Conservation (phyloP, 1,140 invertebrate genomes). For the Drosophila setifemur region DNA sequence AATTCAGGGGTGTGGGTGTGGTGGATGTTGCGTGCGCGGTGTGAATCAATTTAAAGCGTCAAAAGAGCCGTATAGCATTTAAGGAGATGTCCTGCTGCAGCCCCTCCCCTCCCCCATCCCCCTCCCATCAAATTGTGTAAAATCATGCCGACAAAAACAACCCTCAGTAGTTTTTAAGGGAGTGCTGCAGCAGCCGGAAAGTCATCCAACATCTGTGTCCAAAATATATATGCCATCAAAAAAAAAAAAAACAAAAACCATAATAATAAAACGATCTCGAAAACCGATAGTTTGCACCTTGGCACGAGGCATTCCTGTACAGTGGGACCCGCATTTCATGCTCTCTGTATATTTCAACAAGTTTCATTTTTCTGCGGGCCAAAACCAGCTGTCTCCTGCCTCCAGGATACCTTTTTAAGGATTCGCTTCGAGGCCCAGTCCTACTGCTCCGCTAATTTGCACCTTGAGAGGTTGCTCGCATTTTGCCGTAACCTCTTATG, state of each 20-base stretch:
- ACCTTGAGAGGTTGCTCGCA: conserved; percentile 54
- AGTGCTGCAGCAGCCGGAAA: conserved; percentile 46
- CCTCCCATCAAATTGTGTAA: conserved; percentile 47
- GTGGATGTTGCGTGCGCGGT: conserved; percentile 54
- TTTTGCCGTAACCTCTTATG: conserved; percentile 45
- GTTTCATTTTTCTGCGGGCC: conserved; percentile 34
- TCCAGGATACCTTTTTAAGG: background rate
- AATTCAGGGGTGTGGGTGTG: conserved; percentile 5
- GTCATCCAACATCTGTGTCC: conserved; percentile 59
- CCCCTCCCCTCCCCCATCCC: conserved; percentile 38
- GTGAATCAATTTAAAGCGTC: conserved; percentile 80
- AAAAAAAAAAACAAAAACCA: conserved; percentile 12
- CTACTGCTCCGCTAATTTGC: conserved; percentile 64
- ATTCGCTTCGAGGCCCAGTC: conserved; percentile 4
- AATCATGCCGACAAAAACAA: conserved; percentile 58
- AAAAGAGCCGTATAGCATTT: conserved; percentile 64
- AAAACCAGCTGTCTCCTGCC: conserved; percentile 15
- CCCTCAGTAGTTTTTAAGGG: conserved; percentile 24
- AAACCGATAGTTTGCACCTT: conserved; percentile 72
- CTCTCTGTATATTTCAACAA: conserved; percentile 17
- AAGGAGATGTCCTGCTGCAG: conserved; percentile 56
- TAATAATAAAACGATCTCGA: conserved; percentile 41
- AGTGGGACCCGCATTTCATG: conserved; percentile 42
- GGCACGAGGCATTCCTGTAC: conserved; percentile 66
- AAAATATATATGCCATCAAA: conserved; percentile 13